These are phyloP conservation scores for Riparia riparia DNA, from an alignment of 2,113 vertebrate species.

Conservation along the genomic window DNA sequence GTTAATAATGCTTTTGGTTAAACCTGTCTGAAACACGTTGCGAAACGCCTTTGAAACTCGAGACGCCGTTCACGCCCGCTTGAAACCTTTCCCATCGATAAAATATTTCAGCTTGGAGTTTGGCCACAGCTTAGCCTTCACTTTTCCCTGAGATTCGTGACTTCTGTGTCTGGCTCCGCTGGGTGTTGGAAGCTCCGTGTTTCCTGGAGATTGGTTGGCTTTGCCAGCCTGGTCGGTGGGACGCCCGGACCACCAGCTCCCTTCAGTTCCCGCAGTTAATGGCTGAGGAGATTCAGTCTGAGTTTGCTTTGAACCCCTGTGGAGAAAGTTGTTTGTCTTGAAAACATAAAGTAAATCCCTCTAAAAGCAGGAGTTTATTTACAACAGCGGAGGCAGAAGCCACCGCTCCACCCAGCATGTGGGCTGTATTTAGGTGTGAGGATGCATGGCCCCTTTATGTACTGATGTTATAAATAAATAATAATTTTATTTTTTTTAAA, in stretches of 20 bases:
- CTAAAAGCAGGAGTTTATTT: background rate
- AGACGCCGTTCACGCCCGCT: background rate
- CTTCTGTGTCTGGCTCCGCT: background rate
- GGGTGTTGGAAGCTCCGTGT: background rate
- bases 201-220: background rate
- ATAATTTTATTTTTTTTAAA: background rate
- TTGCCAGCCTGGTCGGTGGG: background rate
- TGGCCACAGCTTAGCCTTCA: background rate
- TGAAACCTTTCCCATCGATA: constrained; percentile 1
- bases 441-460: background rate
- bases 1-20: constrained; percentile 13
- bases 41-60: constrained; percentile 21
- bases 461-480: background rate
- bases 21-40: background rate
- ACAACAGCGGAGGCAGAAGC: background rate
- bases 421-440: background rate
- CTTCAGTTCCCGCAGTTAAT: background rate
- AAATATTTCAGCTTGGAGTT: background rate
- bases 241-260: background rate
- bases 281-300: background rate
- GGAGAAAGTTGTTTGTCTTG: background rate
- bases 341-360: background rate
- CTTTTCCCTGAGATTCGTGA: background rate
- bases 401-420: rapidly evolving
- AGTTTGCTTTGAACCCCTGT: background rate